Base-by-base conservation (phyloP, 2,888 invertebrate species). In the Clostera curtula region DNA sequence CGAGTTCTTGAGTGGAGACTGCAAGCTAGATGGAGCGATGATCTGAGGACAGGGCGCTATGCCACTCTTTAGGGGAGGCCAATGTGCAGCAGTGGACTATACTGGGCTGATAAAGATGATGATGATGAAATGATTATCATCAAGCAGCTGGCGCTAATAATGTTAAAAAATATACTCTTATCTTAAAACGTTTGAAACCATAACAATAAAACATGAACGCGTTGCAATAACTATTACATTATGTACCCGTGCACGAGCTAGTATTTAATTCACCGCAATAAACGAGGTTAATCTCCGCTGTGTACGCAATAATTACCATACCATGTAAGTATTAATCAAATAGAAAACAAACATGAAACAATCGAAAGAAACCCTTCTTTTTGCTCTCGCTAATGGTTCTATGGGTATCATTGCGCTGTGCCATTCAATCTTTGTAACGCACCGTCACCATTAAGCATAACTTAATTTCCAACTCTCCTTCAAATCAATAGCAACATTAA, bases 351-450 rank as follows among this genome's bases (percentile, higher is more conserved):
- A 52, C 32, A 46, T 28, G 53, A 53, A 43, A 61, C 56, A 65
- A 67, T 63, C 53, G 51, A 54, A 68, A 66, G 61, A 71, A 72
- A 65, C 61, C 58, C 56, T 63, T 58, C 63, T 71, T 70, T 72
- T 69, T 69, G 65, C 61, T 66, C 53, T 51, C 57, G 56, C 65
- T 74, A 74, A 76, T 74, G 66, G 61, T 51, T 58, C 59, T 51
- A 48, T 56, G 62, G n/a, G 61, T 77, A 74, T 75, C 71, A 70
- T 56, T 66, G 68, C 67, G 48, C 65, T 61, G 52, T 48, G 61
- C 75, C 65, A 75, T 75, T 77, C 71, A 76, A 75, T 76, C 73
- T 76, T 64, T 64, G 67, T 72, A 67, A 56, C 61, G 53, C 47
- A 63, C 59, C 61, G 52, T 28, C 25, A 34, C 40, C 26, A 39